Conservation (phyloP, 2,888 invertebrate species). For the Stenichneumon culpator region DNA sequence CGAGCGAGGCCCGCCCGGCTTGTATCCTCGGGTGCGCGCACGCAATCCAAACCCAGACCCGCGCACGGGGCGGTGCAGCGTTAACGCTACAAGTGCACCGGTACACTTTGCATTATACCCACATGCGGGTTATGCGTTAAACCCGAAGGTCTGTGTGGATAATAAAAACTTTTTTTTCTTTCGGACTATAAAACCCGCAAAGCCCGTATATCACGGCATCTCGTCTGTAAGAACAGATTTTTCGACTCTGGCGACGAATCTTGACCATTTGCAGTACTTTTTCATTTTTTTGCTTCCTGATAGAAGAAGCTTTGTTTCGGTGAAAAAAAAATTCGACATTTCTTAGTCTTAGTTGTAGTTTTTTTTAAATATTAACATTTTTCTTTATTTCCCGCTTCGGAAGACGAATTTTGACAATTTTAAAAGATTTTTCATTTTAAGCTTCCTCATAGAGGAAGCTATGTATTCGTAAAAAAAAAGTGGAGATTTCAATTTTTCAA, state of each 20-base stretch:
- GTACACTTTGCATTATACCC: slow-evolving; percentile 56
- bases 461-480: no score
- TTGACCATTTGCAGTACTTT: background rate
- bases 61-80: slow-evolving; percentile 42
- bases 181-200: slow-evolving; percentile 12
- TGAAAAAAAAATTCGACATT: no score
- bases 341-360: no score
- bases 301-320: no score
- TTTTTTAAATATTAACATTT: no score
- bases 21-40: slow-evolving; percentile 32
- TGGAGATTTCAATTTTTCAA: no score
- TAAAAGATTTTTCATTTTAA: no score
- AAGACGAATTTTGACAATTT: no score
- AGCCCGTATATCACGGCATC: background rate
- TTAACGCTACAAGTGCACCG: slow-evolving; percentile 41
- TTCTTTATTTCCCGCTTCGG: no score
- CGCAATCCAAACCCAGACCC: slow-evolving; percentile 25
- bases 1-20: slow-evolving; percentile 22
- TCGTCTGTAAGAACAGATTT: background rate
- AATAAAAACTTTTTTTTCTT: slow-evolving; percentile 48
- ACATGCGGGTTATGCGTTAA: slow-evolving; percentile 59
- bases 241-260: background rate
- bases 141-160: slow-evolving; percentile 40
- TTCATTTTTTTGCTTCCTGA: no score
- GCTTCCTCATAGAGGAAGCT: no score